Percentiles rank a stretch among this genome's conserved stretches.
phyloP scores from a whole-genome alignment of 2,888 invertebrate species.

The Heliconius ethilla region DNA sequence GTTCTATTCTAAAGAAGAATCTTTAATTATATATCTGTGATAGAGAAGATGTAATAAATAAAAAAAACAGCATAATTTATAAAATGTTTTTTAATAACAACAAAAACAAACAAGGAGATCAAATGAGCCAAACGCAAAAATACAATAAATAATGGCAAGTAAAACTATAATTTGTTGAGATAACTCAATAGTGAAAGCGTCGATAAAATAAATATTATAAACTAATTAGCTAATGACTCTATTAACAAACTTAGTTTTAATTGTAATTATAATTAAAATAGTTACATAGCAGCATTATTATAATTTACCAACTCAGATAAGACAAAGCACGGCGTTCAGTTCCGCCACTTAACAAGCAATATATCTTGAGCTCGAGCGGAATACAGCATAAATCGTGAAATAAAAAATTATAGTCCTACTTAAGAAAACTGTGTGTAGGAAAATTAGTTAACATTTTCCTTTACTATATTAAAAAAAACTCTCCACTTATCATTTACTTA shows the following conservation, averaged over 20 bases:
- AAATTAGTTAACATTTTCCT: neutral
- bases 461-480: neutral
- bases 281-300: neutral
- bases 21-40: too few relatives aligned
- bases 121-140: constrained; percentile 40
- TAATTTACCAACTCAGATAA: neutral
- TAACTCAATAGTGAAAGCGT: constrained; percentile 38
- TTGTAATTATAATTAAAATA: constrained; percentile 22
- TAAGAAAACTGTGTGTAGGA: neutral
- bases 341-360: neutral
- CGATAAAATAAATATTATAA: constrained; percentile 32
- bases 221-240: constrained; percentile 51
- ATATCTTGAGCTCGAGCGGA: neutral
- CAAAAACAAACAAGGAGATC: constrained; percentile 43
- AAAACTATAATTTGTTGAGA: constrained; percentile 30
- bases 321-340: neutral
- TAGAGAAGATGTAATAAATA: neutral
- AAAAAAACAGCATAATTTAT: neutral
- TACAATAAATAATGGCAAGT: constrained; percentile 38
- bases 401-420: too few relatives aligned
- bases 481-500: neutral
- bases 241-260: constrained; percentile 41
- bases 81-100: constrained; percentile 32
- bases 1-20: too few relatives aligned
- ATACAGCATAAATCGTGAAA: neutral